Base-by-base conservation (phyloP, 2,888 invertebrate genomes). In the Peribatodes rhomboidaria region DNA sequence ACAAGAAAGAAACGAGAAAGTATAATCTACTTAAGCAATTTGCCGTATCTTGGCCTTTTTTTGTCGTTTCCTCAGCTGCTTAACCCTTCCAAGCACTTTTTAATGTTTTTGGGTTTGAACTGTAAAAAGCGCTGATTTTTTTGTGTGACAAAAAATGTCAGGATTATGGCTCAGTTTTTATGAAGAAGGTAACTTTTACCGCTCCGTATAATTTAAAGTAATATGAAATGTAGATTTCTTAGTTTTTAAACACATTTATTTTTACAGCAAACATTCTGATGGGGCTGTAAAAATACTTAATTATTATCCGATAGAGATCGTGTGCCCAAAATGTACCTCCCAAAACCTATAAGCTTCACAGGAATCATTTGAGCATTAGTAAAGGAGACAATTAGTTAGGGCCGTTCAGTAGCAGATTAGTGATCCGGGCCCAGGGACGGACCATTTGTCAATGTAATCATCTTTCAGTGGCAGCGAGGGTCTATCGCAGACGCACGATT, bases 391-490 rank as follows among this genome's bases (percentile, higher is more conserved):
- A 87, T 87, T 87, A 88, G 88, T 86, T 83, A 83, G 80, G 72
- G 78, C 77, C 82, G 84, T 85, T 84, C 76, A 80, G 79, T 71
- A 79, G 86, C 79, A 84, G 84, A 87, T 89, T 86, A 86, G 83
- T 80, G 80, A 81, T 81, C 82, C 74, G 73, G 71, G 71, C 79
- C 75, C 62, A 78, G 82, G 85, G 81, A 79, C 75, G 72, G 68
- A 67, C 80, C 82, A 85, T 87, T 89, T 85, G 87, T 87, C 87
- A 89, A 83, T 79, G 80, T 87, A 87, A 89, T 89, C 85, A 88
- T 89, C 86, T 87, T 87, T 86, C 84, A 80, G 81, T 85, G 77
- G 75, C 74, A 69, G 74, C 72, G 71, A 74, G 80, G 79, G 80
- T 75, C 80, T 79, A 83, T 80, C 79, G 71, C 72, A 75, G 73